A percentile compares a stretch with the other conserved stretches of the same genome.
phyloP scores from a whole-genome alignment of 64 coral and sea anemone species.

The Montipora efflorescens region DNA sequence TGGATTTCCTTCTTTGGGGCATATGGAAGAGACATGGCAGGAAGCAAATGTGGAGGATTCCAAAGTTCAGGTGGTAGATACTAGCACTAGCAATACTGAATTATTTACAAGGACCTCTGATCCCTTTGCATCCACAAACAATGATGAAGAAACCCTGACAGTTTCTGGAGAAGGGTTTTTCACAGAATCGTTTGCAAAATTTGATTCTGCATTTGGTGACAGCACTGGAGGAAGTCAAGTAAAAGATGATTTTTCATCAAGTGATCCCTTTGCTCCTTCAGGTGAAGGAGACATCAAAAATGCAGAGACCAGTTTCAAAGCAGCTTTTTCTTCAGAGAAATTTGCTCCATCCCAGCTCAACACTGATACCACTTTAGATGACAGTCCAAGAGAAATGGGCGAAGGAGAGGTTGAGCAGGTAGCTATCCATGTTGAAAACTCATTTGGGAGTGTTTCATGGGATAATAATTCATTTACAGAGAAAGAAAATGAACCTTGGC shows the following conservation, averaged over 20 bases:
- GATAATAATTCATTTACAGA: constrained; percentile 3
- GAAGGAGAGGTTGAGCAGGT: neutral
- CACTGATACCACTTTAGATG: neutral
- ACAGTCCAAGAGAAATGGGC: neutral
- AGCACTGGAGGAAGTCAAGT: neutral
- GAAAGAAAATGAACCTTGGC: neutral
- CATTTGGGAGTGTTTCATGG: neutral
- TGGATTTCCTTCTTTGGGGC: constrained; percentile 1
- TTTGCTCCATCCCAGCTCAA: neutral
- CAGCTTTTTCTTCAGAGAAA: constrained; percentile 11
- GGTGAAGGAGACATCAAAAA: neutral
- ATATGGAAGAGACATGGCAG: neutral
- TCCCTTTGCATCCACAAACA: neutral
- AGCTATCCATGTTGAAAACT: neutral
- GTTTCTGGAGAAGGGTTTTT: neutral
- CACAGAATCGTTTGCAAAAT: constrained; percentile 2
- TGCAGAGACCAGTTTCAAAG: constrained; percentile 45
- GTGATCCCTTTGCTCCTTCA: constrained; percentile 62
- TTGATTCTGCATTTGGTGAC: constrained; percentile 53
- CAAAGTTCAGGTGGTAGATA: neutral
- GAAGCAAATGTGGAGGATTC: neutral
- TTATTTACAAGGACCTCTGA: constrained; percentile 12
- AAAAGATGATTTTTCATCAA: constrained; percentile 15
- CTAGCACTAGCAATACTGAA: neutral
- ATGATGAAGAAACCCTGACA: neutral